Conservation (phyloP, 2,113 vertebrate species). For the Macaca nemestrina region DNA sequence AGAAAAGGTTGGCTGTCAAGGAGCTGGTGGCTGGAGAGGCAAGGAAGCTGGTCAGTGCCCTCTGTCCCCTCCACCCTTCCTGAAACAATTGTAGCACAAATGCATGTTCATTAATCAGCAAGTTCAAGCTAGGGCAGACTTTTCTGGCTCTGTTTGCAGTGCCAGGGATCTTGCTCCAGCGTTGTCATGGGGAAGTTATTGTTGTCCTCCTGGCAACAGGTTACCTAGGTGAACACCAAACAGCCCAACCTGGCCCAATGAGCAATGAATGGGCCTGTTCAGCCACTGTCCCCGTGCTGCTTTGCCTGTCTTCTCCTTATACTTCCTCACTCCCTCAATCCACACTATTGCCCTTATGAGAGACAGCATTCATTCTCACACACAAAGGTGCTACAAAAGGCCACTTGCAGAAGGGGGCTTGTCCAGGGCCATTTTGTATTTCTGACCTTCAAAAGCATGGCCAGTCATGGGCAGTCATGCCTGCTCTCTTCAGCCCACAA, state of each 20-base stretch:
- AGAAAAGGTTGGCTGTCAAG: slow-evolving; percentile 1
- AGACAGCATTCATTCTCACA: not conserved
- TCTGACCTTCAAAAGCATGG: not conserved
- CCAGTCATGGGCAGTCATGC: not conserved
- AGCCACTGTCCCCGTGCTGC: not conserved
- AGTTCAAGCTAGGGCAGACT: not conserved
- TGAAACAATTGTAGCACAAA: slow-evolving; percentile 22
- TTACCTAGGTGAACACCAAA: slow-evolving; percentile 61
- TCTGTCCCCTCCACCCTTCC: slow-evolving; percentile 40
- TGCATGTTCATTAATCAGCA: not conserved
- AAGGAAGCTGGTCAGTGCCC: slow-evolving; percentile 25
- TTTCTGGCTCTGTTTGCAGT: slow-evolving; percentile 32
- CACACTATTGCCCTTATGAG: not conserved
- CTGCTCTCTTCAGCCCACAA: not conserved
- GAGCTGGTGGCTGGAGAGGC: not conserved
- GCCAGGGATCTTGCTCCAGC: slow-evolving; percentile 21
- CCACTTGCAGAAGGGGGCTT: not conserved
- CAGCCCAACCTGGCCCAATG: not conserved
- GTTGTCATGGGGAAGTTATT: slow-evolving; percentile 68
- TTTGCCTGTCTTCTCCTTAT: not conserved
- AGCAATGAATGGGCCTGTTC: not conserved
- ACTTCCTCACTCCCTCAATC: not conserved
- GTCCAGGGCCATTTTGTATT: not conserved
- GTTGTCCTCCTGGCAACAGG: slow-evolving; percentile 43
- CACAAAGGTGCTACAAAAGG: not conserved